Evolutionary conservation across 2,888 invertebrate species (phyloP).

Genomic region (Macrosoma leucophasiata): DNA sequence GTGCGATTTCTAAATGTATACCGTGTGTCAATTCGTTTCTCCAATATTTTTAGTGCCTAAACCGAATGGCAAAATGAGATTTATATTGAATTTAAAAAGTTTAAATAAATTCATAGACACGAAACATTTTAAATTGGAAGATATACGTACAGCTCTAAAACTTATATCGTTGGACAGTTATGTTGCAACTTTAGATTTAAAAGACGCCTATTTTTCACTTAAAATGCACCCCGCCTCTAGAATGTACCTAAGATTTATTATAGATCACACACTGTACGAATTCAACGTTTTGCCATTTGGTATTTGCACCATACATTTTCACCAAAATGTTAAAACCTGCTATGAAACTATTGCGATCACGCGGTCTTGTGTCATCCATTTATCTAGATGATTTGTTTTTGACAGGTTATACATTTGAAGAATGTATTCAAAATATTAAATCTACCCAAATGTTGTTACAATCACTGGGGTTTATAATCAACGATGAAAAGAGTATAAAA

Average conservation of each 20-base stretch:
- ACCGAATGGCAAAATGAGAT: conserved; percentile 13
- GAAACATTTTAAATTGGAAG: conserved; percentile 8
- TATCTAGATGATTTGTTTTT: conserved; percentile 7
- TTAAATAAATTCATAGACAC: conserved; percentile 11
- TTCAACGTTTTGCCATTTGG: conserved; percentile 3
- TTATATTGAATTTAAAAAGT: conserved; percentile 10
- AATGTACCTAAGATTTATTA: too few relatives aligned
- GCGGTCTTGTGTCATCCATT: conserved; percentile 1
- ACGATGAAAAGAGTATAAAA: conserved; percentile 11
- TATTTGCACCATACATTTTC: conserved; percentile 1
- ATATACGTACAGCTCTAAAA: conserved; percentile 3
- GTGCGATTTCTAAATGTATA: too few relatives aligned
- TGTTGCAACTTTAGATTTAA: conserved; percentile 1
- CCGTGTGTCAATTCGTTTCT: conserved; percentile 7
- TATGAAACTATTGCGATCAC: conserved; percentile 2
- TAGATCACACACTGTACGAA: too few relatives aligned
- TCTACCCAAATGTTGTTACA: background rate
- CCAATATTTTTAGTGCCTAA: conserved; percentile 10
- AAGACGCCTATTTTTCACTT: conserved; percentile 1
- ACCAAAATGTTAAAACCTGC: conserved; percentile 5
- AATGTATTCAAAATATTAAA: background rate
- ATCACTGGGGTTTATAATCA: conserved; percentile 14
- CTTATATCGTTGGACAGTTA: background rate
- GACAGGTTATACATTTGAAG: background rate
- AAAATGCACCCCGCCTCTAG: too few relatives aligned